Evolutionary conservation across 2,888 invertebrate species (phyloP), one percentile per base, ranked within the genome.

Genomic region (Tryphoninae sp.): DNA sequence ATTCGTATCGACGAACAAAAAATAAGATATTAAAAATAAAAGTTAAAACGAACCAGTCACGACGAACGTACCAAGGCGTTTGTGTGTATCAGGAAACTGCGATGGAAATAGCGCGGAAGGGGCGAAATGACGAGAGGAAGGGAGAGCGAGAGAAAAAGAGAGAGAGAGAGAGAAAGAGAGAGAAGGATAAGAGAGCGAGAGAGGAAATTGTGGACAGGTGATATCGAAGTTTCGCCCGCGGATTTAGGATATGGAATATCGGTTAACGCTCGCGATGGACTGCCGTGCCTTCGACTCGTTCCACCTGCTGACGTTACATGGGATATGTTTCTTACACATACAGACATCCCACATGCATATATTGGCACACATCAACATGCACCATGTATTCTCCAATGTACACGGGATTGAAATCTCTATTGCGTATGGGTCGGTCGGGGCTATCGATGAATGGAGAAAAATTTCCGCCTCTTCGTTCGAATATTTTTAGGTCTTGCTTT

Each of bases 211-310:
- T 76, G 75, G 75, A 79, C 67, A 75, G 72, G 79, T 75, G 75
- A 76, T 82, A 82, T 82, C 75, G 75, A 72, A 76, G 72, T 79
- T 76, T 79, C 58, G 74, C 67, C 53, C 40, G 33, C 68, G 79
- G 75, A 75, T 82, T 75, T 72, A 55, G 55, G 68, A 16, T n/a
- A 79, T 68, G 75, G 81, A 79, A 82, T 82, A 82, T 82, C 81
- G 81, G 67, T 72, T 76, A 79, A 79, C 81, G 75, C 72, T 76
- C 23, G 64, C 73, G 61, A 67, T 71, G 64, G 59, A 13, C 64
- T 55, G 59, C 45, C 74, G 1, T 26, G 42, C 45, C 26, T 67
- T 78, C 81, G 49, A 81, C 67, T 78, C 49, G 51, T 40, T 42
- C 49, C 75, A 79, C 72, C 79, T 78, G 80, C 62, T 74, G 53